These are phyloP conservation scores for Protomyctophum bolini DNA, from an alignment of 2,113 vertebrate genomes.

Conservation along the genomic window DNA sequence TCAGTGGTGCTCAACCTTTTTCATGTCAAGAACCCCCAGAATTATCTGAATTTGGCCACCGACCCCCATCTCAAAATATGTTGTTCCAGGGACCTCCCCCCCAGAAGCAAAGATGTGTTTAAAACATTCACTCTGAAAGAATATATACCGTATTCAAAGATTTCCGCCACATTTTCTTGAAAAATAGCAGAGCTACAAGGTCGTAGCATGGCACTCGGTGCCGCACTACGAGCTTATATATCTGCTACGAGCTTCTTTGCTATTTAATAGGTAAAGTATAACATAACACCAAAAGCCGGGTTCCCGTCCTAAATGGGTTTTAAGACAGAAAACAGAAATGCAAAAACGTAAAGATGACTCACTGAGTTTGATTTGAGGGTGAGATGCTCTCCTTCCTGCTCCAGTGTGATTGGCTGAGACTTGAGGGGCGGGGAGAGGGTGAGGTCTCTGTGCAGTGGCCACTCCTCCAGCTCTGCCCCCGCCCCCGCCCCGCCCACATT, in stretches of 20 bases:
- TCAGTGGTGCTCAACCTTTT: too few species aligned
- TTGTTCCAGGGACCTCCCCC: too few species aligned
- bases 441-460: slow-evolving; percentile 93
- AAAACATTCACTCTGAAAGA: too few species aligned
- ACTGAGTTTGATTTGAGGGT: slow-evolving; percentile 92
- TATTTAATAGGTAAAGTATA: too few species aligned
- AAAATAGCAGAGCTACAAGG: background rate
- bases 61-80: too few species aligned
- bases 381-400: slow-evolving; percentile 89
- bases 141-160: too few species aligned
- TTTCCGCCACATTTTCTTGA: background rate
- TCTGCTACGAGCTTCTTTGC: too few species aligned
- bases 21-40: too few species aligned
- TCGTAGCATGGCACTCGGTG: too few species aligned
- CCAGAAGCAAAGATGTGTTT: too few species aligned
- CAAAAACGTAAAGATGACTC: slow-evolving; percentile 63
- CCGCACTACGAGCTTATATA: background rate
- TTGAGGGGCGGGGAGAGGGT: slow-evolving; percentile 94
- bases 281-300: too few species aligned
- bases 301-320: background rate
- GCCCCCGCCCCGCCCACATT: slow-evolving; percentile 70
- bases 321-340: background rate
- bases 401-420: slow-evolving; percentile 91
- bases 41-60: too few species aligned
- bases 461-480: slow-evolving; percentile 89